A percentile compares a stretch with the other conserved stretches of the same genome.
Evolutionary conservation across 2,888 invertebrate genomes (phyloP).

Genomic region (Meliscaeva auricollis): DNA sequence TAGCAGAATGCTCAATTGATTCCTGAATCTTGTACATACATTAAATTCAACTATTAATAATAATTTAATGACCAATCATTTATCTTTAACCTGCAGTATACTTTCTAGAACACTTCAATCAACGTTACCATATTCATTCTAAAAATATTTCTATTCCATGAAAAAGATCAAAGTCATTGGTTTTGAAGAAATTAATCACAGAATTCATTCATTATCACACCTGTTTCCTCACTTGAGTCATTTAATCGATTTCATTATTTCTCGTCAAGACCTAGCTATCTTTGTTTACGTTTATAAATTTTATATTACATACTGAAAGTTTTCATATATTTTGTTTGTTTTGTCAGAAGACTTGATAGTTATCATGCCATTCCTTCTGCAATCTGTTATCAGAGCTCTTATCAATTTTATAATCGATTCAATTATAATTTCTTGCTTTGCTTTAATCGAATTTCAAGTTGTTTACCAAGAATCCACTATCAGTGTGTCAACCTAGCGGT

Average conservation of each 20-base stretch:
- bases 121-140: too few species aligned
- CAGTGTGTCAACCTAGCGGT: constrained; percentile 45
- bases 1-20: too few species aligned
- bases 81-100: too few species aligned
- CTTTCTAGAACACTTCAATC: too few species aligned
- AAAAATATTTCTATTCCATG: too few species aligned
- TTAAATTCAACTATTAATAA: too few species aligned
- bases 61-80: too few species aligned
- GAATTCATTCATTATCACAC: background rate
- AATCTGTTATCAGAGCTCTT: background rate
- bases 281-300: constrained; percentile 4
- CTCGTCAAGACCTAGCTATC: background rate
- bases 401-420: background rate
- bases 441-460: constrained; percentile 19
- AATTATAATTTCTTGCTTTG: constrained; percentile 19
- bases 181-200: background rate
- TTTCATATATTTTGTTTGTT: background rate
- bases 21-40: too few species aligned
- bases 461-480: constrained; percentile 45
- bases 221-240: background rate
- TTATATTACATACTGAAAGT: background rate
- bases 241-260: background rate
- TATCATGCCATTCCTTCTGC: background rate
- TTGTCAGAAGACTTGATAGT: background rate
- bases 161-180: background rate